phyloP scores from a whole-genome alignment of 1,140 invertebrate genomes.

The Brachionus paranguensis region DNA sequence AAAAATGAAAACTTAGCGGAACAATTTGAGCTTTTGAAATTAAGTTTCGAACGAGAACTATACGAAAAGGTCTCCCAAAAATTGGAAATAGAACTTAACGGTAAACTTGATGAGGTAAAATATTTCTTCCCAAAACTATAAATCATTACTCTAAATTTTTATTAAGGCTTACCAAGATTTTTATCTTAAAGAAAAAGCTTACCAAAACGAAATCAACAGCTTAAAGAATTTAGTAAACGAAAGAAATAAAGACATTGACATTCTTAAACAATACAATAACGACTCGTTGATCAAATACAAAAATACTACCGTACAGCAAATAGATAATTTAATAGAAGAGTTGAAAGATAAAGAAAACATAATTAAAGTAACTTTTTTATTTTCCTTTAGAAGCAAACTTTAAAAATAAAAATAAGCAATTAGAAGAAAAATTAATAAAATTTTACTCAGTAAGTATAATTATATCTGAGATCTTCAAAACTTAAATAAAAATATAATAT shows the following conservation, averaged over 20 bases:
- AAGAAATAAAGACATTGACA: not conserved
- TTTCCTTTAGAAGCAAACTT: not conserved
- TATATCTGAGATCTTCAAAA: not conserved
- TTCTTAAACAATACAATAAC: not conserved
- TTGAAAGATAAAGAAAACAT: not conserved
- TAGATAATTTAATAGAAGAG: not conserved
- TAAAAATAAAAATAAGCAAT: not conserved
- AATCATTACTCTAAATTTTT: not conserved
- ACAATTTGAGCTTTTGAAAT: not conserved
- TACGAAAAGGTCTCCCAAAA: not conserved
- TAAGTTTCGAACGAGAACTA: not conserved
- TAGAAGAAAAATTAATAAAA: not conserved
- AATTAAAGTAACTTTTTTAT: not conserved
- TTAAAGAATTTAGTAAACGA: not conserved
- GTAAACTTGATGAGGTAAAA: slow-evolving; percentile 4
- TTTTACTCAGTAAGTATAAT: not conserved
- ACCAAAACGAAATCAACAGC: not conserved
- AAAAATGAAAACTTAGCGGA: not conserved
- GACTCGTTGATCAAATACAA: not conserved
- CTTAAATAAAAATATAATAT: too few relatives aligned
- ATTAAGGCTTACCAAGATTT: not conserved
- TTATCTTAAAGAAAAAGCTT: not conserved
- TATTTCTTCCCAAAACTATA: not conserved
- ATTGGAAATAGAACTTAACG: not conserved
- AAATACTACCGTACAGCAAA: not conserved